Evolutionary conservation across 2,113 vertebrate genomes (phyloP).

Genomic region (Suncus etruscus): DNA sequence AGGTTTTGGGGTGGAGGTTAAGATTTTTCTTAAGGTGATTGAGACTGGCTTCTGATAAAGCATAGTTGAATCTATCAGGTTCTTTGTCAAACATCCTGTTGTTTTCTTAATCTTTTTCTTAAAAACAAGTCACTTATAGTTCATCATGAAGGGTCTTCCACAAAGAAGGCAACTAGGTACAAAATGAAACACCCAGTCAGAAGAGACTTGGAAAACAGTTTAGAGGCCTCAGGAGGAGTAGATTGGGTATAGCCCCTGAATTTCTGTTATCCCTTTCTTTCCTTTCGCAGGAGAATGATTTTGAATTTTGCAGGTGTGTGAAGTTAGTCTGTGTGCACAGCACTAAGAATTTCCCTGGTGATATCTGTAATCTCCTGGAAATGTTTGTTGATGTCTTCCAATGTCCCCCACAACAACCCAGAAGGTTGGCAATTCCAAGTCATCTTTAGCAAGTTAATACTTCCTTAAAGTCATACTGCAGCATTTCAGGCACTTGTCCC

Average conservation of each 20-base stretch:
- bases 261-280: constrained; percentile 26
- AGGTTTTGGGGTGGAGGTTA: background rate
- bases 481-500: constrained; percentile 71
- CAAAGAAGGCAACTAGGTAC: background rate
- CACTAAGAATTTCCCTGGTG: constrained; percentile 87
- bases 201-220: background rate
- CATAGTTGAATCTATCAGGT: background rate
- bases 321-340: constrained; percentile 84
- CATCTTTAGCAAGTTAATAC: constrained; percentile 84
- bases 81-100: background rate
- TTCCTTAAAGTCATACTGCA: constrained; percentile 86
- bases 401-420: constrained; percentile 84
- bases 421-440: constrained; percentile 86
- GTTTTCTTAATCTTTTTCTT: background rate
- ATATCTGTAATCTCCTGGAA: constrained; percentile 87
- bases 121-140: background rate
- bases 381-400: constrained; percentile 85
- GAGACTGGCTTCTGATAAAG: background rate
- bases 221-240: background rate
- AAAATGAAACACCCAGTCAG: background rate
- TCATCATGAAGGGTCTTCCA: background rate
- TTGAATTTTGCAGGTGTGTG: constrained; percentile 86
- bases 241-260: background rate
- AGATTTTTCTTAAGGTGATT: background rate
- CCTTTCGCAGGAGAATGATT: constrained; percentile 33